Conservation (phyloP, 2,113 vertebrate genomes). For the Hyla sarda region DNA sequence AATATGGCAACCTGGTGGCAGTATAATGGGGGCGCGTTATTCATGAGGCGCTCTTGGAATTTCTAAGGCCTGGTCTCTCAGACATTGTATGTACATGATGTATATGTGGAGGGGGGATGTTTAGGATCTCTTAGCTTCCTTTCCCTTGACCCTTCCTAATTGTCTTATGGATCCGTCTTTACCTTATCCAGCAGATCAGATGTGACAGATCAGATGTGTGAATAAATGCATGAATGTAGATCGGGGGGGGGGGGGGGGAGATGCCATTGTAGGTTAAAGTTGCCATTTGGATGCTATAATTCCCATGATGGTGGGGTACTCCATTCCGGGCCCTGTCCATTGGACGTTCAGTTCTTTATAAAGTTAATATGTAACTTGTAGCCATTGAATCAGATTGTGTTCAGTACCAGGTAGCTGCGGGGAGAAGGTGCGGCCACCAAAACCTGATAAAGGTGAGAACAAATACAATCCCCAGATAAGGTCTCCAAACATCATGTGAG, state of each 20-base stretch:
- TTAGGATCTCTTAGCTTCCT: background rate
- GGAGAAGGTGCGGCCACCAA: slow-evolving; percentile 8
- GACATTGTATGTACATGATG: background rate
- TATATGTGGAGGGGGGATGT: background rate
- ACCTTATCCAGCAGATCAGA: no score
- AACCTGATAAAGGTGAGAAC: slow-evolving; percentile 16
- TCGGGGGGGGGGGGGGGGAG: no score
- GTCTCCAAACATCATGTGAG: background rate
- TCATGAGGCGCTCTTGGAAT: background rate
- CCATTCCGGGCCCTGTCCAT: background rate
- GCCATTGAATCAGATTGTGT: background rate
- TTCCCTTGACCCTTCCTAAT: background rate
- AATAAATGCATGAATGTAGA: background rate
- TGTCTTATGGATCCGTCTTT: background rate
- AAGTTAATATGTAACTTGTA: slow-evolving; percentile 5
- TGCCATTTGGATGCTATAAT: background rate
- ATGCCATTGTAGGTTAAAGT: background rate
- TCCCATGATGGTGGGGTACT: background rate
- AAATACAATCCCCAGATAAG: background rate
- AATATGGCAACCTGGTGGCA: background rate
- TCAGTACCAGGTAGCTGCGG: background rate
- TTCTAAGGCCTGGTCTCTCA: background rate
- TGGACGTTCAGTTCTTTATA: background rate
- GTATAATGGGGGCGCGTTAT: no score
- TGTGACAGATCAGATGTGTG: background rate